Base-by-base conservation (phyloP, 1,140 invertebrate species). In the Solenopsis fugax region DNA sequence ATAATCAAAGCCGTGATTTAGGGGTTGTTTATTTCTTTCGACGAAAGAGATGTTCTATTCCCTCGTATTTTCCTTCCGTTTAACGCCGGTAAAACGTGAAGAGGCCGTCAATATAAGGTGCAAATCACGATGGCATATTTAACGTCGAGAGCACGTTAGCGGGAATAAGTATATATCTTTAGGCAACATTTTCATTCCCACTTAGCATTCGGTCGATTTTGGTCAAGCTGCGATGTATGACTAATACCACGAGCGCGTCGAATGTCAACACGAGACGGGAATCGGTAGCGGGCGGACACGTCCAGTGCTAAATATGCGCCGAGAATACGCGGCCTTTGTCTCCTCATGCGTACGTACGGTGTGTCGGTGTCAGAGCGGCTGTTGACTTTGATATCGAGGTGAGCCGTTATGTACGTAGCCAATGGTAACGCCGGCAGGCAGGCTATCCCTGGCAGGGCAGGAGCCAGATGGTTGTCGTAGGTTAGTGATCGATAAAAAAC, bases 401-500 rank as follows among this genome's bases (percentile, higher is more conserved):
- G 60, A 78, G 77, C 76, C 54, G 64, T 69, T 67, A 67, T 75
- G 69, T 60, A 75, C 80, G 80, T 84, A 84, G 69, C 69, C 80
- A 84, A 84, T 84, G 69, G 80, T 84, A 84, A 84, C 69, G 54
- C 45, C 69, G 80, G 18, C 67, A 29, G 18, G 41, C 76, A 65
- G 80, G 50, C 80, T 58, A 24, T 56, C 67, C 54, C 50, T 54
- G 62, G n/a, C 37, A 10, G 29, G 24, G 24, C 64, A 52, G 37
- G 60, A 50, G 73, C 86, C 88, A 91, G 87, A 93, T 90, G 90
- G 90, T 93, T 93, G 92, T 92, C 92, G 82, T 92, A 93, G 92
- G 92, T 92, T 88, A 92, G 92, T 87, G 73, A 91, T 92, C 89
- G 91, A 91, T 91, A 91, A 91, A 84, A 90, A 90, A 89, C 87